A percentile compares a stretch with the other conserved stretches of the same genome.
Evolutionary conservation across 2,113 vertebrate genomes (phyloP).

Genomic region (Poeciliopsis turrubarensis): DNA sequence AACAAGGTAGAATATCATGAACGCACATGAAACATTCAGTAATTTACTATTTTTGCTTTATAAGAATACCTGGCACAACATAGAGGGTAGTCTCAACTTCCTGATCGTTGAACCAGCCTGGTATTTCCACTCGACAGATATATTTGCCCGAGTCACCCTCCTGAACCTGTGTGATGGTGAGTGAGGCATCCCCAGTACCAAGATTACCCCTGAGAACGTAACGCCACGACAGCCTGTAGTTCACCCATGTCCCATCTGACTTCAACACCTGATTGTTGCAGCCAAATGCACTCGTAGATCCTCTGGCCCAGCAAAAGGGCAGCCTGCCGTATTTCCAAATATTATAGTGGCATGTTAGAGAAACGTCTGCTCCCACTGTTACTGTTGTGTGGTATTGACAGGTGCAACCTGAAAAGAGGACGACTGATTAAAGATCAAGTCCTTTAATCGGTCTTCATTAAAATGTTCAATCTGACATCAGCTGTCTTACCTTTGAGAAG

Average conservation of each 20-base stretch:
- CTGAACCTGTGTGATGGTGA: conserved; percentile 65
- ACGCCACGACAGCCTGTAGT: conserved; percentile 50
- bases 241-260: conserved; percentile 54
- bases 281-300: conserved; percentile 53
- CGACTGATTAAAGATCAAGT: neutral
- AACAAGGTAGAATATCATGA: neutral
- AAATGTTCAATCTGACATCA: neutral
- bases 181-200: conserved; percentile 61
- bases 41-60: neutral
- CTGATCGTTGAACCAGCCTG: conserved; percentile 76
- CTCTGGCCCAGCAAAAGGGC: conserved; percentile 69
- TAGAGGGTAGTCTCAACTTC: conserved; percentile 65
- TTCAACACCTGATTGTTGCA: conserved; percentile 61
- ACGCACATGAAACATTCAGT: neutral
- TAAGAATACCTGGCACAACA: conserved; percentile 65
- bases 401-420: conserved; percentile 30
- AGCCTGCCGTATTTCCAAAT: conserved; percentile 49
- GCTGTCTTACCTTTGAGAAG: conserved; percentile 56
- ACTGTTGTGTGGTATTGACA: conserved; percentile 27
- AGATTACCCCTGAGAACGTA: conserved; percentile 61
- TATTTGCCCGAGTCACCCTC: conserved; percentile 68
- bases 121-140: conserved; percentile 75
- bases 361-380: conserved; percentile 57
- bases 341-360: conserved; percentile 67
- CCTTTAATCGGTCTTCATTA: neutral